These are phyloP conservation scores for Crossocerus cetratus DNA, from an alignment of 2,888 invertebrate genomes.

Conservation along the genomic window DNA sequence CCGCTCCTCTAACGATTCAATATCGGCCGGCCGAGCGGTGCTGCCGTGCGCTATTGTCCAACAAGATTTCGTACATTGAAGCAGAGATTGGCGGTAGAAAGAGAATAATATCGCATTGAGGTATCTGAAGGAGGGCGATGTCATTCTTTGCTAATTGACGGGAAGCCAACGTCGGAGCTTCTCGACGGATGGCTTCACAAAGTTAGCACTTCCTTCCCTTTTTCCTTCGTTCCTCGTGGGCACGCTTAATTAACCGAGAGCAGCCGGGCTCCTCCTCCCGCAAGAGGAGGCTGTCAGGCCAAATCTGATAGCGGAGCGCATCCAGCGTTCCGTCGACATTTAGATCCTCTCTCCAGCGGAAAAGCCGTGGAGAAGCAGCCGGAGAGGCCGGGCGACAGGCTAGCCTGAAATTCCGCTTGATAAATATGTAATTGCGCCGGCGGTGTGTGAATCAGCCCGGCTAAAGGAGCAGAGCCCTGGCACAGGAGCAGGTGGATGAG, in stretches of 20 bases:
- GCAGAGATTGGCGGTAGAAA: neutral
- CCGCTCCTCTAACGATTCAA: neutral
- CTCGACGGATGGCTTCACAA: constrained; percentile 37
- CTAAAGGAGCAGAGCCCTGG: neutral
- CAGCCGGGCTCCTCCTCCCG: constrained; percentile 23
- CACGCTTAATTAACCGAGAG: constrained; percentile 46
- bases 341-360: constrained; percentile 24
- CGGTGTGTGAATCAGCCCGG: constrained; percentile 48
- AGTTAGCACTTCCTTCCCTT: constrained; percentile 16
- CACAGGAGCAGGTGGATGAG: constrained; percentile 14
- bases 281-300: constrained; percentile 55
- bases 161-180: neutral
- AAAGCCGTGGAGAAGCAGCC: constrained; percentile 38
- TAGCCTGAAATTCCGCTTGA: constrained; percentile 64
- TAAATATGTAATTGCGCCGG: constrained; percentile 70
- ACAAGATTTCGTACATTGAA: neutral
- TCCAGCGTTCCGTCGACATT: constrained; percentile 45
- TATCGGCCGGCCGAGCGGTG: neutral
- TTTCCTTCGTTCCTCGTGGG: constrained; percentile 13
- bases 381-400: constrained; percentile 30
- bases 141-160: constrained; percentile 6
- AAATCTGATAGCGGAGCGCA: constrained; percentile 65
- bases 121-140: neutral
- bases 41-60: neutral
- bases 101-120: neutral